Base-by-base conservation (phyloP, 1,140 invertebrate species). In the Theocolax elegans region DNA sequence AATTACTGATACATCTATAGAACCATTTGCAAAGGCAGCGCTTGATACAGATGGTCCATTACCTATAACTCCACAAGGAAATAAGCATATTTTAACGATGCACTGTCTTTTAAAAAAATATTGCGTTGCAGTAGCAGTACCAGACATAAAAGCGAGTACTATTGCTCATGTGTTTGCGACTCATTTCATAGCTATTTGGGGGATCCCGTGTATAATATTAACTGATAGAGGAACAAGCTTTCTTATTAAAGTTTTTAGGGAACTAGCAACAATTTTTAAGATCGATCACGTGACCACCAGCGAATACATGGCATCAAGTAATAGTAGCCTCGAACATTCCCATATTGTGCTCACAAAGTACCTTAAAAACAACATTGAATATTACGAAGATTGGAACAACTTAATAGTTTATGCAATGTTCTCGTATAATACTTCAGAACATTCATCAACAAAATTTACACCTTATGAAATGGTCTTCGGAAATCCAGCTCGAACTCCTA, bases 91-190 rank as follows among this genome's bases (percentile, higher is more conserved):
- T 21, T 35, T 82, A n/a, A 77, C 79, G 10, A 44, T 76, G 2
- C 77, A 80, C 74, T 77, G 79, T 69, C 56, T 78, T 23, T 40
- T 83, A 31, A 77, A 75, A 0, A 81, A 81, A 70, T 80, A 74
- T 46, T 46, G 10, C 42, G n/a, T 71, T 71, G 70, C 8, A 56
- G 65, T 12, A 71, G 74, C 3, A 25, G 56, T n/a, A 51, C 74
- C 7, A 9, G 42, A 46, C n/a, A 46, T 46, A 13, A 46, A 10
- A 46, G 42, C 42, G 4, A 17, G 4, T 4, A 46, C n/a, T 8
- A 17, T 46, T 17, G 42, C 42, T 13, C 9, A 10, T n/a, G 42
- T n/a, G 4, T 46, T 46, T n/a, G 42, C n/a, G n/a, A 10, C n/a
- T 13, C 4, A 46, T 15, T 46, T 46, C 42, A 46, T 46, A 6